Base-by-base conservation (phyloP, 2,888 invertebrate species). In the Oligia latruncula region DNA sequence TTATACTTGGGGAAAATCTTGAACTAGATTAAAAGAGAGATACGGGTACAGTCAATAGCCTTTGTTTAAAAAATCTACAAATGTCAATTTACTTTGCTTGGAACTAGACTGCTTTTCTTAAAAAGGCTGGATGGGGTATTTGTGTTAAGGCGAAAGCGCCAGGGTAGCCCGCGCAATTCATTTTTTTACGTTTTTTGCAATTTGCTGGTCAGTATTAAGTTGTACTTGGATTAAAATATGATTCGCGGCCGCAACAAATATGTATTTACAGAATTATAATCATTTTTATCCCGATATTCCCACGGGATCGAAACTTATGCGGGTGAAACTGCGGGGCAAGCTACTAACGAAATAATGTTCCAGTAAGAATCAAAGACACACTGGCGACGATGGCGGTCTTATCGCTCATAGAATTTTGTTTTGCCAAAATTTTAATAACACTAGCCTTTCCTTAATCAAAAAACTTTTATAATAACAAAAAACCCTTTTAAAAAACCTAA, bases 371-470 rank as follows among this genome's bases (percentile, higher is more conserved):
- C 40, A 52, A 43, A 8, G 5, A 6, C 4, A n/a, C 9, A 40
- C 5, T 29, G 1, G 1, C 6, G 29, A n/a, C 9, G 29, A 3
- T 29, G 1, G 1, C 6, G 29, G 15, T 40, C 13, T 46, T 64
- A 81, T 68, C n/a, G 43, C n/a, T 55, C 35, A 52, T 74, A 35
- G 8, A 74, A 74, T 67, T 52, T 49, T n/a, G 67, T 52, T n/a
- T 2, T 11, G 3, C 49, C 35, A n/a, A 58, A 6, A 70, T 20
- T 29, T 43, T 72, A 58, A 52, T 4, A 23, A 13, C 23, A 6
- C 6, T 20, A 71, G 1, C 35, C 20, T 17, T 46, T 64, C 15
- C 15, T 64, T 68, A 58, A 65, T 64, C 29, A 4, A 70, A 64
- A 58, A 64, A 82, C 62, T 58, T 68, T 46, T 6, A n/a, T 23